Percentiles rank a stretch among this genome's conserved stretches.
These are phyloP conservation scores for Deilephila porcellus DNA, from an alignment of 2,888 invertebrate species.

Conservation along the genomic window DNA sequence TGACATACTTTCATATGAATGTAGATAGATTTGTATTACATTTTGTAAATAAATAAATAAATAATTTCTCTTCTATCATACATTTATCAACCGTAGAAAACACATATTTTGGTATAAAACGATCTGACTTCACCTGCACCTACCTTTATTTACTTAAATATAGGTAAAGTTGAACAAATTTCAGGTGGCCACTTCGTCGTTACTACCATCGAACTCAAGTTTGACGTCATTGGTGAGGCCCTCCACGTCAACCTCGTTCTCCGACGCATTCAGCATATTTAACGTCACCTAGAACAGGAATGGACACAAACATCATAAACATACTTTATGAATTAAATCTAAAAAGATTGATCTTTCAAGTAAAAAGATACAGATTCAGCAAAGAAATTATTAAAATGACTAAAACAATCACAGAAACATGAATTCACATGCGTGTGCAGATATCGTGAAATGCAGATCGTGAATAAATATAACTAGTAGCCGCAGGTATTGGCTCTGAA, in stretches of 20 bases:
- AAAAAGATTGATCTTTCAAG: too few species aligned
- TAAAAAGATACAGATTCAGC: too few species aligned
- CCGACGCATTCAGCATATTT: slow-evolving; percentile 96
- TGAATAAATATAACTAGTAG: too few species aligned
- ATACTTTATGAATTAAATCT: background rate
- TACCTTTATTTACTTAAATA: slow-evolving; percentile 16
- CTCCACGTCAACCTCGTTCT: slow-evolving; percentile 95
- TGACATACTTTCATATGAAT: too few species aligned
- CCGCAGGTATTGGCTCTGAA: too few species aligned
- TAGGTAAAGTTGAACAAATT: slow-evolving; percentile 58
- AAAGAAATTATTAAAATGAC: too few species aligned
- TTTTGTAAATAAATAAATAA: too few species aligned
- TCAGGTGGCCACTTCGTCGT: slow-evolving; percentile 90
- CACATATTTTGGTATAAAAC: background rate
- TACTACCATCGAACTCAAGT: slow-evolving; percentile 90
- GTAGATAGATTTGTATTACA: too few species aligned
- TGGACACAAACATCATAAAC: slow-evolving; percentile 7
- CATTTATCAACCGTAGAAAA: background rate
- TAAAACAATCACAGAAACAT: too few species aligned
- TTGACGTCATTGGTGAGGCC: slow-evolving; percentile 91
- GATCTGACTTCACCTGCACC: background rate
- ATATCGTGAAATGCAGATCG: too few species aligned
- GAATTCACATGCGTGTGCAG: too few species aligned
- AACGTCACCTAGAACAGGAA: slow-evolving; percentile 88
- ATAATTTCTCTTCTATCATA: background rate